Evolutionary conservation across 2,113 vertebrate species (phyloP), one percentile per base, ranked within the genome.

Genomic region (Eubucco bourcierii): DNA sequence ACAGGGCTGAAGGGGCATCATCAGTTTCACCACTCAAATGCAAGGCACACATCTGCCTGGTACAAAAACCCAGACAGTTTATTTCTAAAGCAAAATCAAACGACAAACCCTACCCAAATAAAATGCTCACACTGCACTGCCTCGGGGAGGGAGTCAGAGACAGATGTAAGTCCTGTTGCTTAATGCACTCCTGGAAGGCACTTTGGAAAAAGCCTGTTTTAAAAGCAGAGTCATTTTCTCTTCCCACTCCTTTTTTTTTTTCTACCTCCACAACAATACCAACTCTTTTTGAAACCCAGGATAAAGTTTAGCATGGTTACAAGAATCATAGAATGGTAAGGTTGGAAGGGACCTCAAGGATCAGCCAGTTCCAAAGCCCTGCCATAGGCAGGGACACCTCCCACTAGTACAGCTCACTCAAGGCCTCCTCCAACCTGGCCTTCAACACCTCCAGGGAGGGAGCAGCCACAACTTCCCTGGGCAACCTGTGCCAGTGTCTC

Each of bases 101-200:
- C 33, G n/a, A 65, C 61, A 68, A 58, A 37, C 74, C 70, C 78
- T 70, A 87, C 78, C 84, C 76, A 89, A 95, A 72, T 59, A 61
- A 66, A 92, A 79, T 3, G 16, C 55, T 82, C 41, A 82, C 64
- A 89, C 20, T 21, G 25, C 76, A 46, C n/a, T 61, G 39, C 87
- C 89, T 78, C 10, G 71, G 85, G 72, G 75, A 70, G n/a, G 73
- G 59, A 84, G 71, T 53, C 37, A 41, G 60, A 77, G 68, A 60
- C 80, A 96, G 80, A 67, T 64, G 81, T 74, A 94, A 93, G 55
- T 74, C 72, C 28, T 10, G 33, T 41, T 82, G 74, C 46, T 95
- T 74, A 64, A 82, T 61, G 70, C 60, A 8, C 78, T 87, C 60
- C 87, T 82, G 68, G 65, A 90, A 77, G 78, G 67, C 78, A n/a